Evolutionary conservation across 2,888 invertebrate species (phyloP).

Genomic region (Carterocephalus palaemon): DNA sequence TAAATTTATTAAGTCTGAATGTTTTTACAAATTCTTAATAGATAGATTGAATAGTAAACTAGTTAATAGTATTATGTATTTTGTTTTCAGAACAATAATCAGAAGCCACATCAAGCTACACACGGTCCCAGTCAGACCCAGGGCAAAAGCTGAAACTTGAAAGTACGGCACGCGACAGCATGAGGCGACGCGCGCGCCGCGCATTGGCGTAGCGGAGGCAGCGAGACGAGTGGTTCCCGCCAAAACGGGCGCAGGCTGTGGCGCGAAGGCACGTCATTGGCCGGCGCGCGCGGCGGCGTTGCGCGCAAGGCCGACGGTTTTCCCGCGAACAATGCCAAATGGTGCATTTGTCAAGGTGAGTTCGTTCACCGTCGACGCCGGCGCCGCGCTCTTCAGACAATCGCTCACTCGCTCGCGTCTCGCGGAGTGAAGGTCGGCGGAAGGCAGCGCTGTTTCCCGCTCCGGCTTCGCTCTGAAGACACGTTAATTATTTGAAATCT

Average conservation of each 20-base stretch:
- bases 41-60: too few species aligned
- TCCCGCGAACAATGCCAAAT: slow-evolving; percentile 80
- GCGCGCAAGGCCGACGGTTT: slow-evolving; percentile 76
- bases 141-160: slow-evolving; percentile 46
- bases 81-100: too few species aligned
- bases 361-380: slow-evolving; percentile 77
- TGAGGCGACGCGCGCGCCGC: slow-evolving; percentile 41
- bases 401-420: slow-evolving; percentile 58
- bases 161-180: slow-evolving; percentile 41
- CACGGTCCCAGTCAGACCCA: too few species aligned
- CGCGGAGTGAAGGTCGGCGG: slow-evolving; percentile 70
- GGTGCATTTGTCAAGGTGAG: slow-evolving; percentile 80
- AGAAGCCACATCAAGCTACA: too few species aligned
- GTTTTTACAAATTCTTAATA: too few species aligned
- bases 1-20: too few species aligned
- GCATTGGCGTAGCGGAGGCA: slow-evolving; percentile 37
- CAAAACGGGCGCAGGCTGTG: slow-evolving; percentile 74
- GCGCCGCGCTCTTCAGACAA: slow-evolving; percentile 54
- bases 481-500: slow-evolving; percentile 56
- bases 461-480: slow-evolving; percentile 52
- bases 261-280: slow-evolving; percentile 74
- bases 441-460: slow-evolving; percentile 54
- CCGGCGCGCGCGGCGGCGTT: slow-evolving; percentile 61
- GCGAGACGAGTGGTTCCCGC: slow-evolving; percentile 54
- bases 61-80: too few species aligned